A percentile compares a stretch with the other conserved stretches of the same genome.
Conservation (phyloP, 2,888 invertebrate genomes). For the Mythimna vitellina region DNA sequence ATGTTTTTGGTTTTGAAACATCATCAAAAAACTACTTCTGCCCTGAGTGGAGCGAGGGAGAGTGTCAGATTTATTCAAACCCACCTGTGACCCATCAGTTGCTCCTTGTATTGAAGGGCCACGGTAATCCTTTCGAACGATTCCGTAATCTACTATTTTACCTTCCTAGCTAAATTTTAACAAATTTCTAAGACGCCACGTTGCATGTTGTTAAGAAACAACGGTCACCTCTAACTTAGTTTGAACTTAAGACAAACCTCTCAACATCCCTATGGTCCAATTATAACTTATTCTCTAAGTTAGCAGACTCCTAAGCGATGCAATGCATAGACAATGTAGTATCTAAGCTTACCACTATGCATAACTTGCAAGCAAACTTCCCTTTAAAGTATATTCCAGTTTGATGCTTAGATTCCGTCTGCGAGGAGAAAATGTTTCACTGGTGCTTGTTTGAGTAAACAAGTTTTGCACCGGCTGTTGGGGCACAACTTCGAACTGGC, state of each 20-base stretch:
- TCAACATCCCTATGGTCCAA: constrained; percentile 58
- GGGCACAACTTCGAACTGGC: background rate
- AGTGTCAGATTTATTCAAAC: too few relatives aligned
- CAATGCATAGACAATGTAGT: constrained; percentile 63
- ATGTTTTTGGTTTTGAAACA: too few relatives aligned
- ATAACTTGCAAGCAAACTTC: constrained; percentile 50
- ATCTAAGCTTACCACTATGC: constrained; percentile 50
- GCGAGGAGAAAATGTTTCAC: constrained; percentile 17
- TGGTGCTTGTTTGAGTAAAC: constrained; percentile 7
- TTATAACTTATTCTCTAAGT: constrained; percentile 65
- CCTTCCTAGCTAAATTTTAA: background rate
- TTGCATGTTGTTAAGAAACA: constrained; percentile 22
- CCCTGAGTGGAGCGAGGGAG: too few relatives aligned
- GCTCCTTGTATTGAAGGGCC: too few relatives aligned
- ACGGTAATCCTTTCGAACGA: too few relatives aligned
- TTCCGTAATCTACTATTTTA: too few relatives aligned
- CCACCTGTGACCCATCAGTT: too few relatives aligned
- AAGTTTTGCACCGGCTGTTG: constrained; percentile 24
- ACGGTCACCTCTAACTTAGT: constrained; percentile 47
- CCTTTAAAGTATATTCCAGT: constrained; percentile 42
- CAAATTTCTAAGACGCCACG: constrained; percentile 11
- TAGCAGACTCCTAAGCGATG: constrained; percentile 57
- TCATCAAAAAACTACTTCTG: too few relatives aligned
- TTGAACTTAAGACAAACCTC: constrained; percentile 62
- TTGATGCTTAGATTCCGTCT: constrained; percentile 33